Conservation (phyloP, 1,140 invertebrate genomes). For the Chrysopa pallens region DNA sequence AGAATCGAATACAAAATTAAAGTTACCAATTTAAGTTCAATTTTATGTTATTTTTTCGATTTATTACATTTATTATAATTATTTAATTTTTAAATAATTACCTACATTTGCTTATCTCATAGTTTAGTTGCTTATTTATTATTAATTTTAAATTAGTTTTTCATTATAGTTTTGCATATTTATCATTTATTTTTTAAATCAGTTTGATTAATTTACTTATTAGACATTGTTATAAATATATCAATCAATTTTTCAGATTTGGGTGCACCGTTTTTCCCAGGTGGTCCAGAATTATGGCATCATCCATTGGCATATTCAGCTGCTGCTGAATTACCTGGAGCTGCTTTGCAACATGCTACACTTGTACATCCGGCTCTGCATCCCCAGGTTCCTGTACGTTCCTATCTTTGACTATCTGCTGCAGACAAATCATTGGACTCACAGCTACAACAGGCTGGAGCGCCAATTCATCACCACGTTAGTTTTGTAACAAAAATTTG, state of each 20-base stretch:
- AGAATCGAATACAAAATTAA: no score
- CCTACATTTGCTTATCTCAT: no score
- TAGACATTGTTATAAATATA: background rate
- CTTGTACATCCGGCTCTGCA: conserved; percentile 89
- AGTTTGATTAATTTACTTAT: no score
- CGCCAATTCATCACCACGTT: conserved; percentile 28
- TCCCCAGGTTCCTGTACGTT: conserved; percentile 89
- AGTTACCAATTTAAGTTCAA: no score
- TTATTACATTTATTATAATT: no score
- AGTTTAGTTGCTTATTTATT: background rate
- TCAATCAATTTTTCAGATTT: conserved; percentile 47
- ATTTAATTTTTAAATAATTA: no score
- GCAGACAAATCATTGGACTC: conserved; percentile 58
- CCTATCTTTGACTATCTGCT: conserved; percentile 85
- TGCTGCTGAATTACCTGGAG: conserved; percentile 61
- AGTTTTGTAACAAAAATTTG: conserved; percentile 11
- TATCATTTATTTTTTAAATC: background rate
- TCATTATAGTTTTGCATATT: background rate
- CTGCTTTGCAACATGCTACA: conserved; percentile 68
- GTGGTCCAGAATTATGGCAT: conserved; percentile 81
- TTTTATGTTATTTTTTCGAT: no score
- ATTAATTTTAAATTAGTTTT: background rate
- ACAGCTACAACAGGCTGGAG: conserved; percentile 27
- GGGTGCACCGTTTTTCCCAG: conserved; percentile 86
- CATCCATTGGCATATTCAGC: conserved; percentile 73